Conservation (phyloP, 2,888 invertebrate genomes). For the Abrostola triplasia region DNA sequence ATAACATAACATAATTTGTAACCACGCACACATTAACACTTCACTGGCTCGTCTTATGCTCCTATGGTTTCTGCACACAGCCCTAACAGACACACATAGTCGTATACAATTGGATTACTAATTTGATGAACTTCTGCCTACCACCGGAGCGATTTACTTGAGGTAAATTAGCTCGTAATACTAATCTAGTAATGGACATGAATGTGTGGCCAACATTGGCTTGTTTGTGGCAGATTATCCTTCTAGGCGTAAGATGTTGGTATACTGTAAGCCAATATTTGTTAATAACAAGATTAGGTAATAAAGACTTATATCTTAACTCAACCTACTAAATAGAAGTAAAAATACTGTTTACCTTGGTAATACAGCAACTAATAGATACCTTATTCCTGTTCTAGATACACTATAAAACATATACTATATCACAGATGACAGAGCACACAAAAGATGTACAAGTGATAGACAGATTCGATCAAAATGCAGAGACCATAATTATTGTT, state of each 20-base stretch:
- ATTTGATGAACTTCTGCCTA: slow-evolving; percentile 5
- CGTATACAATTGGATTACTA: slow-evolving; percentile 1
- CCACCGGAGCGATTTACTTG: slow-evolving; percentile 1
- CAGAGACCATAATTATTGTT: too few relatives aligned
- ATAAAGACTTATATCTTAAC: too few relatives aligned
- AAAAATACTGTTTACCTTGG: too few relatives aligned
- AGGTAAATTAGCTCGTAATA: slow-evolving; percentile 1
- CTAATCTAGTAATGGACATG: slow-evolving; percentile 1
- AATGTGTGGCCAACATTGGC: not conserved
- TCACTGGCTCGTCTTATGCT: slow-evolving; percentile 5
- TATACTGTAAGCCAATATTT: not conserved
- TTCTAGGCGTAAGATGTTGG: not conserved
- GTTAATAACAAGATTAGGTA: not conserved
- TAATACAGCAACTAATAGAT: too few relatives aligned
- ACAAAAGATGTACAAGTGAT: too few relatives aligned
- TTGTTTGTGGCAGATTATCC: not conserved
- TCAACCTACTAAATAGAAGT: too few relatives aligned
- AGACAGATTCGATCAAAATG: too few relatives aligned
- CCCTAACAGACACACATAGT: not conserved
- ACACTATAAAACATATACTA: too few relatives aligned
- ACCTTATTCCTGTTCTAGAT: too few relatives aligned
- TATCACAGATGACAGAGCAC: too few relatives aligned
- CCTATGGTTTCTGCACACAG: slow-evolving; percentile 4
- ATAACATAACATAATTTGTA: not conserved
- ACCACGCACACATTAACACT: slow-evolving; percentile 7